phyloP scores from a whole-genome alignment of 2,797 vertebrate genomes.

The Poecilia picta region DNA sequence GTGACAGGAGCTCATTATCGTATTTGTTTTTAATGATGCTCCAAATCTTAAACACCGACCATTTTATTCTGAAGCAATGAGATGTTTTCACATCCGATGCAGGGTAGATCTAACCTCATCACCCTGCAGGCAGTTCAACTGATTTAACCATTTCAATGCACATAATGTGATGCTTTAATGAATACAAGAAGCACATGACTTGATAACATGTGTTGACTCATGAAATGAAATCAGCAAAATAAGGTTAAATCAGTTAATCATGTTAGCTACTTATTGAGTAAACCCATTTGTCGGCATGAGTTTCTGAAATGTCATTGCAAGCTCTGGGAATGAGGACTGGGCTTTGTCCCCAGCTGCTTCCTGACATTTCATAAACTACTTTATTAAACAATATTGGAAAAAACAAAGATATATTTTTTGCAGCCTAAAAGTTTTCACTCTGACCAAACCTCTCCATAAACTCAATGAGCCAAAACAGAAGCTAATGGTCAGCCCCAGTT shows the following conservation, averaged over 20 bases:
- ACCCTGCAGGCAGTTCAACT: neutral
- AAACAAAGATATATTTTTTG: neutral
- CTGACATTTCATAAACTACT: conserved; percentile 13
- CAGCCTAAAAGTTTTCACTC: conserved; percentile 1
- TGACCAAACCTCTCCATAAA: neutral
- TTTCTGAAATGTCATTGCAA: conserved; percentile 13
- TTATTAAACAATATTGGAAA: neutral
- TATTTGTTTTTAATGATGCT: too few species aligned
- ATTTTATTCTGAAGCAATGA: neutral
- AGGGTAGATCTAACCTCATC: neutral
- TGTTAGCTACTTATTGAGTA: neutral
- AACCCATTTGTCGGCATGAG: neutral
- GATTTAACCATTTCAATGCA: neutral
- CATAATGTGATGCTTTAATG: neutral
- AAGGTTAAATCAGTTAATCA: neutral
- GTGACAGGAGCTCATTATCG: neutral
- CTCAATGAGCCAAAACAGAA: neutral
- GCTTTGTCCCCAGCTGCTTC: neutral
- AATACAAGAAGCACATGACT: neutral
- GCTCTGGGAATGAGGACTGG: neutral
- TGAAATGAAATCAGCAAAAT: neutral
- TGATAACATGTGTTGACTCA: neutral
- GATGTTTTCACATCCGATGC: neutral
- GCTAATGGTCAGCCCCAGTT: neutral
- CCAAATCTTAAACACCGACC: neutral